These are phyloP conservation scores for Paedocypris micromegethes DNA, from an alignment of 2,797 vertebrate species.

Conservation along the genomic window DNA sequence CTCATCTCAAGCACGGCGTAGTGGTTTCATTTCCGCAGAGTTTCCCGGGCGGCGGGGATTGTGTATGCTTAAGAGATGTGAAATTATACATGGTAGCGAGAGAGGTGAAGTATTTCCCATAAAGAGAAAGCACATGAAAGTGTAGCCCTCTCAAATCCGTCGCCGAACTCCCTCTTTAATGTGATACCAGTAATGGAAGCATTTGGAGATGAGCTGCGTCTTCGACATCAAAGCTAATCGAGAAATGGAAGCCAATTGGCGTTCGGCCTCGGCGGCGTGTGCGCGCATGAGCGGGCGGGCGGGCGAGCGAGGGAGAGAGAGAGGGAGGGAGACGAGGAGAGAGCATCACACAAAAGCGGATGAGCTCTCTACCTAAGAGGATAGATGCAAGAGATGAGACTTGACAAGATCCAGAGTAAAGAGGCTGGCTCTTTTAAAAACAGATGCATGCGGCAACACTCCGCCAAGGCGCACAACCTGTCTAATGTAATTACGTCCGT, in stretches of 20 bases:
- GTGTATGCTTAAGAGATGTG: conserved; percentile 28
- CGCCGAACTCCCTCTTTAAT: conserved; percentile 42
- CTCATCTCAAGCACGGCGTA: conserved; percentile 19
- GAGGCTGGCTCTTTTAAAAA: conserved; percentile 36
- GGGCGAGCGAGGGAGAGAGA: conserved; percentile 1
- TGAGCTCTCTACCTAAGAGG: conserved; percentile 47
- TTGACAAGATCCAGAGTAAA: conserved; percentile 57
- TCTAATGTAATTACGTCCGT: conserved; percentile 49
- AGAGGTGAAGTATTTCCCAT: conserved; percentile 42
- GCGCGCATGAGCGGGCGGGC: conserved; percentile 15
- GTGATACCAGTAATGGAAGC: conserved; percentile 54
- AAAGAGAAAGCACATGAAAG: conserved; percentile 44
- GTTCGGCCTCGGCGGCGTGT: conserved; percentile 46
- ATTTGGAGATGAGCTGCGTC: conserved; percentile 52
- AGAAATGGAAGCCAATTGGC: conserved; percentile 58
- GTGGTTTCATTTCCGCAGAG: conserved; percentile 14
- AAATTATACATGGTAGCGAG: conserved; percentile 36
- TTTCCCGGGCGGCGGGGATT: conserved; percentile 7
- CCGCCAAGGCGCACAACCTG: conserved; percentile 43
- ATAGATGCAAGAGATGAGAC: conserved; percentile 49
- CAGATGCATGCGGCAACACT: conserved; percentile 44
- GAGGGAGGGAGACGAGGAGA: conserved; percentile 7
- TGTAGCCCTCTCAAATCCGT: conserved; percentile 39
- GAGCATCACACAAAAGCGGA: conserved; percentile 36
- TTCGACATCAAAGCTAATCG: conserved; percentile 46